These are phyloP conservation scores for Pogonomyrmex californicus DNA, from an alignment of 1,140 invertebrate genomes.

Conservation along the genomic window DNA sequence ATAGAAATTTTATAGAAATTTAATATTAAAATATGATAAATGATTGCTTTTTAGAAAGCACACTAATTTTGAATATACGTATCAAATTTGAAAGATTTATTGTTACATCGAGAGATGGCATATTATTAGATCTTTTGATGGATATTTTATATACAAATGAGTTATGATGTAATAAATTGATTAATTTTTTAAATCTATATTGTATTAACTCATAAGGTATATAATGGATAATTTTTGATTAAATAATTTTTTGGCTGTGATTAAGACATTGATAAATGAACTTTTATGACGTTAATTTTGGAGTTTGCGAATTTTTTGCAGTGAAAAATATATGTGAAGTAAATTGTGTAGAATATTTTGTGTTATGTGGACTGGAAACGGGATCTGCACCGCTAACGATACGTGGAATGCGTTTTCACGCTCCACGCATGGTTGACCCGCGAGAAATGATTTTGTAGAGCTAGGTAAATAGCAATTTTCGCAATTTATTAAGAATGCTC, in stretches of 20 bases:
- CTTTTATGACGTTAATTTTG: constrained; percentile 4
- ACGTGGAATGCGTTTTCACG: constrained; percentile 62
- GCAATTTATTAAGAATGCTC: constrained; percentile 54
- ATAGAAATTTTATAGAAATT: neutral
- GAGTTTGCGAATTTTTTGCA: neutral
- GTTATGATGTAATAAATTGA: neutral
- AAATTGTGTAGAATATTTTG: neutral
- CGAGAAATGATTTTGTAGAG: constrained; percentile 55
- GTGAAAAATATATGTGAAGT: neutral
- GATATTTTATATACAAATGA: neutral
- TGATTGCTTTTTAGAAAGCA: neutral
- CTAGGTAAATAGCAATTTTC: constrained; percentile 63
- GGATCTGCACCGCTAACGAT: constrained; percentile 61
- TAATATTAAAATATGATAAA: neutral
- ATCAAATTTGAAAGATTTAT: neutral
- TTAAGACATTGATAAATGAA: neutral
- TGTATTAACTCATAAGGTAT: neutral
- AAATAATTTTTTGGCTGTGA: neutral
- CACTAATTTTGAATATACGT: neutral
- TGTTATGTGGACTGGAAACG: constrained; percentile 60
- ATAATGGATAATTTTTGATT: constrained; percentile 1
- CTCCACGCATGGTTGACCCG: constrained; percentile 46
- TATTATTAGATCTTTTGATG: neutral
- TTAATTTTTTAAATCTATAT: constrained; percentile 9
- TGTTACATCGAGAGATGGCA: neutral